Conservation (phyloP, 2,797 vertebrate genomes). For the Mus caroli region DNA sequence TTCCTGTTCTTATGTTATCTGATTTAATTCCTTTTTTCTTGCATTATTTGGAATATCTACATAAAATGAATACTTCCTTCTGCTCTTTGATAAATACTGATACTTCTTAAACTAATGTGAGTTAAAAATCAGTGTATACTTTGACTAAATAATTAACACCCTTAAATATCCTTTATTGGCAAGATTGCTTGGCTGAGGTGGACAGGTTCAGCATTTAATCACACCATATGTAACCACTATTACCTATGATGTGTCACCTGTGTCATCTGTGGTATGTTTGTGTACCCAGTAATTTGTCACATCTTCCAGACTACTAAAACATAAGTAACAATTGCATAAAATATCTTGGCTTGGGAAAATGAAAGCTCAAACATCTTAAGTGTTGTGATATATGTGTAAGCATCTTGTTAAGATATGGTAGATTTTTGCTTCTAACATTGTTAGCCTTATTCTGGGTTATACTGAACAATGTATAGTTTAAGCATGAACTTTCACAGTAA, state of each 20-base stretch:
- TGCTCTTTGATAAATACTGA: neutral
- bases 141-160: neutral
- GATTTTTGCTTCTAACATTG: neutral
- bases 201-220: neutral
- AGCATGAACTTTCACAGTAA: neutral
- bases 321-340: neutral
- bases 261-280: neutral
- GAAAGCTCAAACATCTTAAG: neutral
- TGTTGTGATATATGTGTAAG: slow-evolving; percentile 15
- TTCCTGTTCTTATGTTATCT: neutral
- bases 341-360: neutral
- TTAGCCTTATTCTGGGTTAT: neutral
- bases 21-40: neutral
- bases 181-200: neutral
- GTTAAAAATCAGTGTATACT: neutral
- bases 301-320: neutral
- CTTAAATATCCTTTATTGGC: neutral
- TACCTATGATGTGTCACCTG: too few species aligned
- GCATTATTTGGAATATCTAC: neutral
- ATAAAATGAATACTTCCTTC: neutral
- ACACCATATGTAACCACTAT: neutral
- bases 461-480: slow-evolving; percentile 1
- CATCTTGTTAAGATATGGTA: neutral
- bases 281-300: neutral
- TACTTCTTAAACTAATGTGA: neutral